phyloP scores from a whole-genome alignment of 2,113 vertebrate genomes.

The Casuarius casuarius region DNA sequence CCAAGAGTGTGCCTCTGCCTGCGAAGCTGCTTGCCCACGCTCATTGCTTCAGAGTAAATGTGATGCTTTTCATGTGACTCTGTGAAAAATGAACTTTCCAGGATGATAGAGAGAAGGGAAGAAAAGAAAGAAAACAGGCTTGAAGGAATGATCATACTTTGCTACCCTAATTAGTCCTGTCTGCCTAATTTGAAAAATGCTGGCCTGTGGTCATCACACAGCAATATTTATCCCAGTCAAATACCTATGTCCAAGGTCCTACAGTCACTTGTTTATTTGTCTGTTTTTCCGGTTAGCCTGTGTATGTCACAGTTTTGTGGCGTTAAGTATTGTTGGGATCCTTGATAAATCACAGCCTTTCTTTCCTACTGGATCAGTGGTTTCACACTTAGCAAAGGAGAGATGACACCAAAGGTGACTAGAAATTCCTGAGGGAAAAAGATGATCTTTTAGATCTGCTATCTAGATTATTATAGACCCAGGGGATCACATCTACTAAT shows the following conservation, averaged over 20 bases:
- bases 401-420: not conserved
- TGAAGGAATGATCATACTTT: not conserved
- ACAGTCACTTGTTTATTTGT: not conserved
- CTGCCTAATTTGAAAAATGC: not conserved
- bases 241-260: not conserved
- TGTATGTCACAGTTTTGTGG: not conserved
- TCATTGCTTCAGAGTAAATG: not conserved
- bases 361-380: not conserved
- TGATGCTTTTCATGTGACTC: rapidly evolving
- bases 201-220: not conserved
- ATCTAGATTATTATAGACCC: not conserved
- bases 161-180: not conserved
- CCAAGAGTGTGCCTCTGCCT: not conserved
- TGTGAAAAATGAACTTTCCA: not conserved
- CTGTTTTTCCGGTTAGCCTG: not conserved
- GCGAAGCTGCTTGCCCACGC: not conserved
- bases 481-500: not conserved
- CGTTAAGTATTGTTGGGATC: not conserved
- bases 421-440: not conserved
- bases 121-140: not conserved
- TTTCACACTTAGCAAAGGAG: not conserved
- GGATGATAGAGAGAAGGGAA: not conserved
- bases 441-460: not conserved
- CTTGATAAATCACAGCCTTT: not conserved
- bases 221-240: not conserved